Conservation (phyloP, 1,140 invertebrate species). For the Mamestra configurata region DNA sequence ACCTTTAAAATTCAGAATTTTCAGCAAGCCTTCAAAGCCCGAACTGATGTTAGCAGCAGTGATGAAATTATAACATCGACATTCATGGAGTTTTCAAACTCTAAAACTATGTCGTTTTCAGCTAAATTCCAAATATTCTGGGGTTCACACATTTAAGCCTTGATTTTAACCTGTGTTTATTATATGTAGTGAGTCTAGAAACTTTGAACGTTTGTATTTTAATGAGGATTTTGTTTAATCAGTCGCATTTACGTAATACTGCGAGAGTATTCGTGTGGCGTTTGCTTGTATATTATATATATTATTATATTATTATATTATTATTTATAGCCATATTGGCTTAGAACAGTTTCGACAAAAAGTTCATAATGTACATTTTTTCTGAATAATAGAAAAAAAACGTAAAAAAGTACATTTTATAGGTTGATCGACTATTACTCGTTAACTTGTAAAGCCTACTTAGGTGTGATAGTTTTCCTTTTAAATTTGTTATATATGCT, state of each 20-base stretch:
- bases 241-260: not conserved
- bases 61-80: constrained; percentile 70
- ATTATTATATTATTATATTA: too few relatives aligned
- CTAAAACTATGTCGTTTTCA: constrained; percentile 62
- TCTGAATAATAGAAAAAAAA: too few relatives aligned
- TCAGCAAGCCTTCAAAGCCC: constrained; percentile 61
- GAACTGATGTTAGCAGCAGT: constrained; percentile 62
- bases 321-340: too few relatives aligned
- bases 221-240: constrained; percentile 13
- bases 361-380: too few relatives aligned
- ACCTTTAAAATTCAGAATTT: constrained; percentile 68
- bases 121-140: constrained; percentile 56
- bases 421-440: too few relatives aligned
- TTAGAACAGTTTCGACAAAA: too few relatives aligned
- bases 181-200: constrained; percentile 11
- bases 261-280: too few relatives aligned
- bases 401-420: too few relatives aligned
- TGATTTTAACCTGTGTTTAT: constrained; percentile 29
- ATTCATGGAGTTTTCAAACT: constrained; percentile 60
- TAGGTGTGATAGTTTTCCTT: too few relatives aligned
- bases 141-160: constrained; percentile 15
- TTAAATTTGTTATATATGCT: too few relatives aligned
- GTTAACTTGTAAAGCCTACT: too few relatives aligned
- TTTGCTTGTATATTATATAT: too few relatives aligned
- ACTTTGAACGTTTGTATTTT: not conserved